Percentiles rank a stretch among this genome's conserved stretches.
Evolutionary conservation across 2,797 vertebrate genomes (phyloP).

Genomic region (Ctenopoma multispine): DNA sequence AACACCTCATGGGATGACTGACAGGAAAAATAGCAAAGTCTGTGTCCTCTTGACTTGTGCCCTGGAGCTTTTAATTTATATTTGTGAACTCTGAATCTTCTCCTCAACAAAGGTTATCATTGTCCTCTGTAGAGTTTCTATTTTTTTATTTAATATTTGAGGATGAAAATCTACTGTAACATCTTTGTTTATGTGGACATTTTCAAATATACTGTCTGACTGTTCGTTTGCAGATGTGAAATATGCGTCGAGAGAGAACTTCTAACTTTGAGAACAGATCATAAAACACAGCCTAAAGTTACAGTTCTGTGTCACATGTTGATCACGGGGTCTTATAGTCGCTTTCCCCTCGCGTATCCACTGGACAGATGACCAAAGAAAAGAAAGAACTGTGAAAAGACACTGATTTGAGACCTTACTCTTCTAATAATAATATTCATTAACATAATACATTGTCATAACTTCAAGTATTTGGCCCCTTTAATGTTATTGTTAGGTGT

Average conservation of each 20-base stretch:
- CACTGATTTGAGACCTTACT: background rate
- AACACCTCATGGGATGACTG: background rate
- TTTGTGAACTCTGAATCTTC: background rate
- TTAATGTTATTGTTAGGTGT: background rate
- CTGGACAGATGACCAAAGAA: background rate
- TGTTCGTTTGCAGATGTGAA: background rate
- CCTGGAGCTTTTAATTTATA: background rate
- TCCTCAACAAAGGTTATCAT: slow-evolving; percentile 18
- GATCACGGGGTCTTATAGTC: slow-evolving; percentile 54
- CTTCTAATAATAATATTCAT: background rate
- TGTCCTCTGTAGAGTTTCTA: slow-evolving; percentile 1
- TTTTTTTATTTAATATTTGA: too few species aligned
- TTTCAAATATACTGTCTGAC: background rate
- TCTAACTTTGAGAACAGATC: background rate
- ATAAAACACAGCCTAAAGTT: background rate
- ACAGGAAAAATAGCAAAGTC: background rate
- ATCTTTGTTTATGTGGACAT: too few species aligned
- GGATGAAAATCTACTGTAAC: background rate
- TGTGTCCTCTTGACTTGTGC: background rate
- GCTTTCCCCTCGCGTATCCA: slow-evolving; percentile 11
- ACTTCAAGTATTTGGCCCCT: background rate
- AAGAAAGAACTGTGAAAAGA: slow-evolving; percentile 13
- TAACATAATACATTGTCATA: background rate
- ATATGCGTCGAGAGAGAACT: background rate
- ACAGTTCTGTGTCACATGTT: slow-evolving; percentile 62